phyloP scores from a whole-genome alignment of 2,797 vertebrate species.

The Naso thynnoides region DNA sequence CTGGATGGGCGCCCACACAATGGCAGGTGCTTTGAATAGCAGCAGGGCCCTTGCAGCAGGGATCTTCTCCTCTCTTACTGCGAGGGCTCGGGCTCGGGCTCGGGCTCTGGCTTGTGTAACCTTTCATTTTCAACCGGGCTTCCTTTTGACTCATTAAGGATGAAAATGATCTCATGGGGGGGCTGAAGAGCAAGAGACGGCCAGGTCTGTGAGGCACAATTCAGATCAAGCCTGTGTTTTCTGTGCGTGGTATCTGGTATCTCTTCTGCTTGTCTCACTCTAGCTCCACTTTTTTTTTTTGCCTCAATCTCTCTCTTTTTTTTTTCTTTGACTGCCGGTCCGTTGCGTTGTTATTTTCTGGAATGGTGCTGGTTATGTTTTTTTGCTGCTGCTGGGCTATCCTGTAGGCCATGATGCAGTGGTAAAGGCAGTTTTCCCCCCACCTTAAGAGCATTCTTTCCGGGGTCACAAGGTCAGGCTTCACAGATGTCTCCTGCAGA shows the following conservation, averaged over 20 bases:
- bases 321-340: slow-evolving; percentile 47
- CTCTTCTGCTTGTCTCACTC: slow-evolving; percentile 28
- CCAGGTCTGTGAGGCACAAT: slow-evolving; percentile 79
- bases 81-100: slow-evolving; percentile 73
- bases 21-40: slow-evolving; percentile 88
- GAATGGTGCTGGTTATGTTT: slow-evolving; percentile 74
- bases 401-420: slow-evolving; percentile 83
- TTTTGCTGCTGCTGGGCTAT: slow-evolving; percentile 75
- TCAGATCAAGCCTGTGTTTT: slow-evolving; percentile 62
- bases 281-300: slow-evolving; percentile 23
- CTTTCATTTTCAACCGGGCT: slow-evolving; percentile 83
- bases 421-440: slow-evolving; percentile 81
- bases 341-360: slow-evolving; percentile 62
- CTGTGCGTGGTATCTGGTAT: slow-evolving; percentile 19
- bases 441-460: slow-evolving; percentile 94
- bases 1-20: slow-evolving; percentile 85
- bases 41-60: slow-evolving; percentile 81
- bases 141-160: slow-evolving; percentile 88
- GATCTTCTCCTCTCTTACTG: slow-evolving; percentile 82
- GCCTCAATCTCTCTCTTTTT: slow-evolving; percentile 8
- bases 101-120: slow-evolving; percentile 82
- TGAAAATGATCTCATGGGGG: slow-evolving; percentile 85
- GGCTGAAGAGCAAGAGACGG: slow-evolving; percentile 61
- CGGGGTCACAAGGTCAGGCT: slow-evolving; percentile 90
- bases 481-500: slow-evolving; percentile 93